These are phyloP conservation scores for Poeciliopsis occidentalis DNA, from an alignment of 2,113 vertebrate genomes.

Conservation along the genomic window DNA sequence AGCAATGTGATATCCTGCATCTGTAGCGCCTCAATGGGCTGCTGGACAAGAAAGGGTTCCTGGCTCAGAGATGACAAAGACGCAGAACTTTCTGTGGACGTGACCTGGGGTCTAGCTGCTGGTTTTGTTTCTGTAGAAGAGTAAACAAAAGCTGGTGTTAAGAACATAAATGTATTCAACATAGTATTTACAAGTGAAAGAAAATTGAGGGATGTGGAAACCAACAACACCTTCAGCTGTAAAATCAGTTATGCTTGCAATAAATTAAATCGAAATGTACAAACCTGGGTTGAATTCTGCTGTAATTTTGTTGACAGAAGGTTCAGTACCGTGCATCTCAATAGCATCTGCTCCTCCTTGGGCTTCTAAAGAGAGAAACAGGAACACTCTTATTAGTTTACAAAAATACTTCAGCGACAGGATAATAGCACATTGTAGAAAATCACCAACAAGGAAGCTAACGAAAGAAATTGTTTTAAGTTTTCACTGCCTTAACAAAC, in stretches of 20 bases:
- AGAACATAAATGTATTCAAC: neutral
- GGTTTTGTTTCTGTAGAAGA: conserved; percentile 59
- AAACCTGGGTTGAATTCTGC: conserved; percentile 65
- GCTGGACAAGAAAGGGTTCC: conserved; percentile 49
- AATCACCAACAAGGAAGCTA: neutral
- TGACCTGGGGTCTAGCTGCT: conserved; percentile 59
- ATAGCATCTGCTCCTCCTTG: conserved; percentile 36
- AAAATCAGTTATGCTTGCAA: neutral
- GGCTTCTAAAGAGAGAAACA: conserved; percentile 48
- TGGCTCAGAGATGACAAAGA: conserved; percentile 50
- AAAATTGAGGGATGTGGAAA: no score
- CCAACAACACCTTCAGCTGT: no score
- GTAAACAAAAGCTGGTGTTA: neutral
- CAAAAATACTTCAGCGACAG: neutral
- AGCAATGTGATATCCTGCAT: conserved; percentile 64
- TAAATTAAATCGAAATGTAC: conserved; percentile 18
- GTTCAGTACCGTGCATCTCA: conserved; percentile 47
- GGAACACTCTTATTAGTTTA: neutral
- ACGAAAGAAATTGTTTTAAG: neutral
- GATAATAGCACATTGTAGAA: neutral
- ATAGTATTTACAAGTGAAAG: neutral
- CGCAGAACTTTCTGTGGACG: conserved; percentile 45
- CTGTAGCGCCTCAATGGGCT: conserved; percentile 65
- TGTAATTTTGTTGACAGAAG: conserved; percentile 39
- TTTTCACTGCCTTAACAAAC: neutral